Evolutionary conservation across 2,797 vertebrate species (phyloP), one percentile per base, ranked within the genome.

Genomic region (Capromys pilorides): DNA sequence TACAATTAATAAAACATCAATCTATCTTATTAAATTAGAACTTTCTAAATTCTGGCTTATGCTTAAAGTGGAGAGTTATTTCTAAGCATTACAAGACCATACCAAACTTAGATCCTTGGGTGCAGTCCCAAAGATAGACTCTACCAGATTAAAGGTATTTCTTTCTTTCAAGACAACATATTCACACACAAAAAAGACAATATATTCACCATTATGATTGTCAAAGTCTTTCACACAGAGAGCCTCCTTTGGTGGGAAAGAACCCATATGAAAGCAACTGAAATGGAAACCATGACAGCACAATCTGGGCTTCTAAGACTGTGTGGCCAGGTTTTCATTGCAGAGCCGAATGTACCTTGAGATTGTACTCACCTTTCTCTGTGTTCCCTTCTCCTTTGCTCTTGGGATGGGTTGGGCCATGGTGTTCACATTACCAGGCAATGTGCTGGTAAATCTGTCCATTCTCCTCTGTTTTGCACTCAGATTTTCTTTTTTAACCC

Each of bases 1-100:
- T 6, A 16, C 16, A 82, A 61, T 24, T 57, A 92, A 41, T 39
- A 66, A 92, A 82, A 86, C 54, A 33, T 28, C n/a, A 64, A 51
- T 88, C 49, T 82, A 64, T 82, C 86, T 92, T 86, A 94, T 82
- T 85, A 86, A 88, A 11, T 66, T 86, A 92, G 54, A 31, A 80
- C 73, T 78, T 96, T 83, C 85, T 93, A 77, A 89, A 75, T 81
- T 88, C 67, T 82, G 69, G 81, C 86, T 61, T 39, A 21, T 19
- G 19, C n/a, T 26, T 45, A 41, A 49, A 87, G 62, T 45, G 33
- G 69, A 94, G 66, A 31, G 66, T 79, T 64, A 81, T 21, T 81
- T 73, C 49, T 18, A 84, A 87, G 39, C 24, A 36, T 71, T 62
- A 86, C n/a, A 73, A 96, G 84, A 73, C 31, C 73, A 61, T 71